Evolutionary conservation across 2,797 vertebrate species (phyloP).

Genomic region (Acrossocheilus fasciatus): DNA sequence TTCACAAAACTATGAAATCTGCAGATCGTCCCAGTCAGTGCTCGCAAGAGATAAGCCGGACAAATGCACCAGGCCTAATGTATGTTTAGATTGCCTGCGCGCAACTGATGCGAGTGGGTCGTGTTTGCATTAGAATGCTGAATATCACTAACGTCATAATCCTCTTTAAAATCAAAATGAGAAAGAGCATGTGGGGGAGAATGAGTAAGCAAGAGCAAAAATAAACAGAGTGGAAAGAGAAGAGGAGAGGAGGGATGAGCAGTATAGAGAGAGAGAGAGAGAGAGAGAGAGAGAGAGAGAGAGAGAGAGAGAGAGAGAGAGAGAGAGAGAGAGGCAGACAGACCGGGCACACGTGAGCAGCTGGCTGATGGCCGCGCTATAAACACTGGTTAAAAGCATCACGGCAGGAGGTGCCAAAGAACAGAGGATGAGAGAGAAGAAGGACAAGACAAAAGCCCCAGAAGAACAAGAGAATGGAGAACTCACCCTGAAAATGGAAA

Average conservation of each 20-base stretch:
- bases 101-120: constrained; percentile 43
- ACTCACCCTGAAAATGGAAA: constrained; percentile 99
- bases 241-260: constrained; percentile 1
- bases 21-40: neutral
- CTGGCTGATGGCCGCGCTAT: constrained; percentile 34
- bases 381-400: constrained; percentile 30
- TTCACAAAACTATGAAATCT: constrained; percentile 40
- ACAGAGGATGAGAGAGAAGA: constrained; percentile 23
- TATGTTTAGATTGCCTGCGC: constrained; percentile 33
- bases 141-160: constrained; percentile 50
- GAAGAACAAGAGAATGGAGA: constrained; percentile 49
- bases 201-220: constrained; percentile 29
- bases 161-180: constrained; percentile 50
- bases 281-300: constrained; percentile 26
- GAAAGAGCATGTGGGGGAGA: constrained; percentile 26
- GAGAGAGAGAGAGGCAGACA: constrained; percentile 25
- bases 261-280: constrained; percentile 29
- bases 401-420: constrained; percentile 15
- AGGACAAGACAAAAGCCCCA: neutral
- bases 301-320: constrained; percentile 17
- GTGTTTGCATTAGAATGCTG: constrained; percentile 59
- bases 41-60: constrained; percentile 36
- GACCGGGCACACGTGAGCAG: constrained; percentile 39
- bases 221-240: constrained; percentile 29
- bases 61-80: constrained; percentile 40